Evolutionary conservation across 2,797 vertebrate species (phyloP), one percentile per base, ranked within the genome.

Genomic region (Bovichtus diacanthus): DNA sequence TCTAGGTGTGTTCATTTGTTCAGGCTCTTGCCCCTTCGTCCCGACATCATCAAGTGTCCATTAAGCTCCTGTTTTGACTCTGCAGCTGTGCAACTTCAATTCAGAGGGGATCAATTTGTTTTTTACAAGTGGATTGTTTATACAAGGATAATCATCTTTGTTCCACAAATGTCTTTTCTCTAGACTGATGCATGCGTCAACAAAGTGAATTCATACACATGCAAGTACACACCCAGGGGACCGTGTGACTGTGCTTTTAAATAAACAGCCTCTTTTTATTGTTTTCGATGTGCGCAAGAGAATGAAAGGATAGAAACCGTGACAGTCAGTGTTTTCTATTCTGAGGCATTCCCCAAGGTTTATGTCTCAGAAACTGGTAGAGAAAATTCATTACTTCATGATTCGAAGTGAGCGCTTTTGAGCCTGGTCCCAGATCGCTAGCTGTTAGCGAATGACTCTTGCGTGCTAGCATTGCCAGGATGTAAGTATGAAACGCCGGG

Each of bases 111-210:
- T 66, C 80, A 56, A 80, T 90, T 79, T 25, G 31, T n/a, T 68
- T 82, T 88, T 90, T 80, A 85, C 76, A 74, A 84, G 62, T 67
- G 59, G 77, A 88, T 87, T 95, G 93, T 95, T 90, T 88, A 62
- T 66, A 81, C 87, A 80, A 81, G 79, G 88, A 90, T 92, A 91
- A 93, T 93, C 86, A 85, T 93, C 88, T 90, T 93, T 92, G 92
- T 92, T 92, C 74, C 82, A 82, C 66, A 76, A 86, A 91, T 75
- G 84, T 60, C 78, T 87, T 85, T 71, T 74, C 77, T 67, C n/a
- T 13, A 53, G 60, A 63, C 66, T 88, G 90, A 90, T 85, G 76
- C 84, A 73, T 79, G 75, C 70, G 39, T 85, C 84, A 86, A 70
- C 59, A 39, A 29, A 25, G 56, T 43, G 56, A 68, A 79, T 61